Evolutionary conservation across 2,113 vertebrate genomes (phyloP).

Genomic region (Pangasianodon hypophthalmus): DNA sequence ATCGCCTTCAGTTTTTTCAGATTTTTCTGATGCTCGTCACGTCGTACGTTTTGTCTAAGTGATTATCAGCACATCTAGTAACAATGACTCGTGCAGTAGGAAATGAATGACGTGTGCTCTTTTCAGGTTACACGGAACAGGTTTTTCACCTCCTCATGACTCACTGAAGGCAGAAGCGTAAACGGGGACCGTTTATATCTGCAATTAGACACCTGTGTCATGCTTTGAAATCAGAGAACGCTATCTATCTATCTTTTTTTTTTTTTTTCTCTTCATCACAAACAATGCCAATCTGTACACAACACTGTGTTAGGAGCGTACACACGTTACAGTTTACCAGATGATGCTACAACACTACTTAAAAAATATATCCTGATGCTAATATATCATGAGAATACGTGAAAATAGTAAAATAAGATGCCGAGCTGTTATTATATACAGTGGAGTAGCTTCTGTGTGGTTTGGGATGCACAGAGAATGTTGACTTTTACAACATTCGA

Average conservation of each 20-base stretch:
- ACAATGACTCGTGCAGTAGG: not conserved
- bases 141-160: constrained; percentile 32
- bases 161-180: too few relatives aligned
- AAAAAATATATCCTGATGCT: too few relatives aligned
- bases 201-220: not conserved
- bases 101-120: not conserved
- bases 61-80: not conserved
- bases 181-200: constrained; percentile 31
- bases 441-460: too few relatives aligned
- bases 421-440: too few relatives aligned
- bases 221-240: not conserved
- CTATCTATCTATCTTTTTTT: too few relatives aligned
- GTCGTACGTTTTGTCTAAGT: too few relatives aligned
- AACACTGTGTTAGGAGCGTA: not conserved
- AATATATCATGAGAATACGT: not conserved
- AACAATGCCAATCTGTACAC: not conserved
- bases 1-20: not conserved
- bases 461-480: too few relatives aligned
- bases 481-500: too few relatives aligned
- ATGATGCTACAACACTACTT: too few relatives aligned
- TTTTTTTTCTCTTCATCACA: not conserved
- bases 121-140: constrained; percentile 27
- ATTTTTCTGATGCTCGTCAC: not conserved
- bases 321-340: too few relatives aligned
- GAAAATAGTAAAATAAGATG: too few relatives aligned